Conservation (phyloP, 2,888 invertebrate genomes). For the Thereva unica region DNA sequence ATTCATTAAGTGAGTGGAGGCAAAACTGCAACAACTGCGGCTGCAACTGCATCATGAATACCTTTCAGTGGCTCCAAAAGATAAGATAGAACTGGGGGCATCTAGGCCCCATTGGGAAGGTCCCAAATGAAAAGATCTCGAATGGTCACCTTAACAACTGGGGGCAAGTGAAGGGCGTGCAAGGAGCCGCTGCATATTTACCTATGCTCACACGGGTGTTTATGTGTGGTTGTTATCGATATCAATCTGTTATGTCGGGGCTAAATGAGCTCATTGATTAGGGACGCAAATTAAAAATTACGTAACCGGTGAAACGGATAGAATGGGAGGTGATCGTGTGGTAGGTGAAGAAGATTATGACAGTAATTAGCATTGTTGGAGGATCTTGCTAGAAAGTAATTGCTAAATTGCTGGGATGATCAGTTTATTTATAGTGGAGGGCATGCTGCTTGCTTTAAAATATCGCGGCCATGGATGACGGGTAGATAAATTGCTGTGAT, state of each 20-base stretch:
- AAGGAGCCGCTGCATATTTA: neutral
- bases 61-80: conserved; percentile 1
- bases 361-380: conserved; percentile 28
- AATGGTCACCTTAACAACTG: conserved; percentile 19
- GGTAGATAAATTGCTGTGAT: no score
- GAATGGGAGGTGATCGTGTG: conserved; percentile 36
- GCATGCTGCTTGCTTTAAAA: no score
- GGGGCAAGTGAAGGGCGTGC: neutral
- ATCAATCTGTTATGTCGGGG: conserved; percentile 37
- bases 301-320: conserved; percentile 27
- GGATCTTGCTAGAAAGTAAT: neutral
- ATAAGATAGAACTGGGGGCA: conserved; percentile 15
- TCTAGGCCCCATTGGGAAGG: conserved; percentile 1
- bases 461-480: no score
- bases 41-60: conserved; percentile 8
- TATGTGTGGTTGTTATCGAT: conserved; percentile 20
- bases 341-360: conserved; percentile 33
- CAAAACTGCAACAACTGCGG: conserved; percentile 8
- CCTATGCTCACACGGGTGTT: conserved; percentile 1
- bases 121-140: conserved; percentile 10
- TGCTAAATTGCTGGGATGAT: no score
- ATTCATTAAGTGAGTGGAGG: conserved; percentile 22
- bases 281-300: conserved; percentile 36
- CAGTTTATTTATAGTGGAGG: no score
- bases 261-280: conserved; percentile 37